Evolutionary conservation across 2,113 vertebrate species (phyloP), one percentile per base, ranked within the genome.

Genomic region (Phoenicopterus ruber): DNA sequence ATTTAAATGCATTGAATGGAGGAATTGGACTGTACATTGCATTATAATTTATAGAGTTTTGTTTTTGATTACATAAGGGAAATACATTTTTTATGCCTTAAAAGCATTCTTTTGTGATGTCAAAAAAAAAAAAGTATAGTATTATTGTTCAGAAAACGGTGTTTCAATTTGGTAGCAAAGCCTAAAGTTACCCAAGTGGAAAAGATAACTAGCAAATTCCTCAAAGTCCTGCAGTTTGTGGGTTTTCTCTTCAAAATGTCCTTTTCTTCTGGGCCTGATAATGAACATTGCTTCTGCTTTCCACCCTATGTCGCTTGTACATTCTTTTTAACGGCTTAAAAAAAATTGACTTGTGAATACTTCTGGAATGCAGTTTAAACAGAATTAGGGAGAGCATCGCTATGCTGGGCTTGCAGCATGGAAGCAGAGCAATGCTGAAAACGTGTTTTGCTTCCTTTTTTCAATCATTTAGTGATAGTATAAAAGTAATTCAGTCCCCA

Each of bases 11-110:
- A 97, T 82, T 97, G 94, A 96, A 95, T 96, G 88, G 91, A 97
- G 65, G 86, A 97, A 98, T 80, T 96, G 93, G 61, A 96, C 92
- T 98, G 92, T 98, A 98, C 38, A 89, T 93, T 92, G 94, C 94
- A 93, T 97, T 97, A 96, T 97, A 98, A 98, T 98, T 98, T 98
- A 97, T 94, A 96, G 82, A 79, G 92, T 88, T 97, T 98, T 98
- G 94, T n/a, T 98, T 98, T 97, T 98, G 86, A 98, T 97, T 98
- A 97, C 95, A 96, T 97, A 97, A 97, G 96, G 94, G 83, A 98
- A 98, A 98, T 97, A 96, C 22, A 93, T 97, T 97, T 97, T 97
- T 97, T 97, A 96, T 95, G 90, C 67, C 70, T 97, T 98, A 97
- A 98, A 97, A 97, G 38, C 80, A 96, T 92, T 97, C 94, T 94